Conservation (phyloP, 2,113 vertebrate genomes). For the Synchiropus splendidus region DNA sequence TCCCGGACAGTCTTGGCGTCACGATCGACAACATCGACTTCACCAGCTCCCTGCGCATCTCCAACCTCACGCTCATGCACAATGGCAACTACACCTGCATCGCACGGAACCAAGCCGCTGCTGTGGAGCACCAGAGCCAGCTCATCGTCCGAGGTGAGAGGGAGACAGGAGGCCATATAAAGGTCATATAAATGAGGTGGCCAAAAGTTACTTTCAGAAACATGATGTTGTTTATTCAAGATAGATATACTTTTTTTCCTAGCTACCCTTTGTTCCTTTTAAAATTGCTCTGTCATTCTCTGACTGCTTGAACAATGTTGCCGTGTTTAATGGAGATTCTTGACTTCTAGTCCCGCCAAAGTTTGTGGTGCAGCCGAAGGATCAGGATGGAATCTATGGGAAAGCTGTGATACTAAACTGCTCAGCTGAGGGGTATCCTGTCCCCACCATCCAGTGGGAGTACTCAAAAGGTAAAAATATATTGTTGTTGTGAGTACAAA, state of each 20-base stretch:
- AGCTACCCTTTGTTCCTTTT: no score
- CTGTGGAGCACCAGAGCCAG: slow-evolving; percentile 92
- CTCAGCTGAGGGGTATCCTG: slow-evolving; percentile 92
- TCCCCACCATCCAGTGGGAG: slow-evolving; percentile 97
- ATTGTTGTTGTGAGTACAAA: not conserved
- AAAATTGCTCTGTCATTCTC: no score
- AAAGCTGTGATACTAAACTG: slow-evolving; percentile 95
- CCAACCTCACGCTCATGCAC: slow-evolving; percentile 92
- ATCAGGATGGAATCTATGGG: slow-evolving; percentile 95
- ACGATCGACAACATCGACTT: slow-evolving; percentile 98
- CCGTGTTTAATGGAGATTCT: slow-evolving; percentile 7
- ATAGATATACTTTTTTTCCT: not conserved
- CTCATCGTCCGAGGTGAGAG: slow-evolving; percentile 86
- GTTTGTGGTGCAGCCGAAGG: slow-evolving; percentile 93
- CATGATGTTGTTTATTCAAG: no score
- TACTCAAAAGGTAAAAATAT: slow-evolving; percentile 86
- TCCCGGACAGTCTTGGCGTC: slow-evolving; percentile 88
- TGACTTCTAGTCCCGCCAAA: slow-evolving; percentile 83
- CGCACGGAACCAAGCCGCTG: slow-evolving; percentile 87
- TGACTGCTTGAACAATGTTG: no score
- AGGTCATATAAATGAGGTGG: no score
- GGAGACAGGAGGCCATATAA: no score
- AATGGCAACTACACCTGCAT: slow-evolving; percentile 98
- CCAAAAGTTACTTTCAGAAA: no score
- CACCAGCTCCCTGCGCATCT: slow-evolving; percentile 92